phyloP scores from a whole-genome alignment of 2,113 vertebrate species.

The Zosterops lateralis region DNA sequence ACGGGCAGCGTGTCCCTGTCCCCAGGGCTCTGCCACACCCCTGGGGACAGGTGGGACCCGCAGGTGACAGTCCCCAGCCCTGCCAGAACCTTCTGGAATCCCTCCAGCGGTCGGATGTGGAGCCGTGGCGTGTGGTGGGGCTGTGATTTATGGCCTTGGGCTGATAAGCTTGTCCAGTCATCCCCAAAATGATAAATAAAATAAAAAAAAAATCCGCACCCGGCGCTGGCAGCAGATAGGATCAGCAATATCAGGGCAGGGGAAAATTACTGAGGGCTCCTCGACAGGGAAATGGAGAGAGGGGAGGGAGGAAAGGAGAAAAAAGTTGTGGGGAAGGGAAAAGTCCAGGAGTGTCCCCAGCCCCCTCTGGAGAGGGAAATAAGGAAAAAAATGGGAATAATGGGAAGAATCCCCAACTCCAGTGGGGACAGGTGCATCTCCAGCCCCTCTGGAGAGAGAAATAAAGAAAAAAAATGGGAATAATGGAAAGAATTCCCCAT shows the following conservation, averaged over 20 bases:
- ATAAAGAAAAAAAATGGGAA: too few relatives aligned
- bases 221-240: background rate
- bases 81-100: background rate
- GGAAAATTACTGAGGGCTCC: background rate
- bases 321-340: background rate
- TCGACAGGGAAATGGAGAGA: background rate
- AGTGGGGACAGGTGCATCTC: too few relatives aligned
- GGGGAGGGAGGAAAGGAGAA: background rate
- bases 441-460: too few relatives aligned
- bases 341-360: background rate
- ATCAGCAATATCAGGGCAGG: constrained; percentile 19
- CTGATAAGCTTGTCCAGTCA: constrained; percentile 30
- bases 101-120: accelerated
- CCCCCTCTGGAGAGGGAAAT: too few relatives aligned
- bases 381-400: too few relatives aligned
- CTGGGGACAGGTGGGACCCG: background rate
- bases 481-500: too few relatives aligned
- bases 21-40: background rate
- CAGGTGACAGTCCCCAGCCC: accelerated
- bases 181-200: constrained; percentile 52
- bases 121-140: background rate
- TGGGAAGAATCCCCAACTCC: too few relatives aligned
- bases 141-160: constrained; percentile 17
- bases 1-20: background rate
- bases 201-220: background rate